Evolutionary conservation across 2,888 invertebrate species (phyloP).

Genomic region (Teinopalpus imperialis): DNA sequence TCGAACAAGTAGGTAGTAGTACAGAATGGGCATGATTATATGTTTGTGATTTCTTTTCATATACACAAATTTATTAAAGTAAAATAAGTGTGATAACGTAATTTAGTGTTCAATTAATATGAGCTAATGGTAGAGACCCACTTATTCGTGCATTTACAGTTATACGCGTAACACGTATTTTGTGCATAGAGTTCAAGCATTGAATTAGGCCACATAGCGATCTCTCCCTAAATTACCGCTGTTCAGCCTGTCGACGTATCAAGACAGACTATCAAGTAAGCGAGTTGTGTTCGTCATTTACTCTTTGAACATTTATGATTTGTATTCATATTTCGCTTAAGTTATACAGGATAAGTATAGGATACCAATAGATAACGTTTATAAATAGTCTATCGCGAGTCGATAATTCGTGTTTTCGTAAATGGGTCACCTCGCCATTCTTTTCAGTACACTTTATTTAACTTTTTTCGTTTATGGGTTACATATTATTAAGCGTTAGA

Average conservation of each 20-base stretch:
- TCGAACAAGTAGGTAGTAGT: slow-evolving; percentile 57
- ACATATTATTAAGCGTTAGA: slow-evolving; percentile 33
- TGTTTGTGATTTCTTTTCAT: slow-evolving; percentile 57
- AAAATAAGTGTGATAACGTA: slow-evolving; percentile 37
- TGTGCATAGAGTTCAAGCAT: slow-evolving; percentile 80
- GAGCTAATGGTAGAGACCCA: slow-evolving; percentile 46
- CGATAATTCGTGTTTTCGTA: slow-evolving; percentile 79
- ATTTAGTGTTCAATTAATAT: slow-evolving; percentile 39
- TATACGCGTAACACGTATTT: slow-evolving; percentile 81
- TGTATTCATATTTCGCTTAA: slow-evolving; percentile 28
- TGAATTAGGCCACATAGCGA: slow-evolving; percentile 84
- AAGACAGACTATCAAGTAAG: slow-evolving; percentile 65
- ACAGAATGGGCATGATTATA: slow-evolving; percentile 71
- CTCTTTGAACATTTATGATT: slow-evolving; percentile 38
- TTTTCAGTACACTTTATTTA: slow-evolving; percentile 63
- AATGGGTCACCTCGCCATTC: slow-evolving; percentile 82
- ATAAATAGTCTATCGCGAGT: slow-evolving; percentile 64
- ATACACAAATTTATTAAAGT: slow-evolving; percentile 34
- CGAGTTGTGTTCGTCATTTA: slow-evolving; percentile 47
- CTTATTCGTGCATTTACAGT: slow-evolving; percentile 79
- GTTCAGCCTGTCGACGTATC: slow-evolving; percentile 82
- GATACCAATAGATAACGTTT: slow-evolving; percentile 53
- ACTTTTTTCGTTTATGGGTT: slow-evolving; percentile 44
- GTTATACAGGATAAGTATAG: slow-evolving; percentile 33
- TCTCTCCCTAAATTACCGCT: slow-evolving; percentile 83